Evolutionary conservation across 1,140 invertebrate genomes (phyloP).

Genomic region (Orchestia grillus): DNA sequence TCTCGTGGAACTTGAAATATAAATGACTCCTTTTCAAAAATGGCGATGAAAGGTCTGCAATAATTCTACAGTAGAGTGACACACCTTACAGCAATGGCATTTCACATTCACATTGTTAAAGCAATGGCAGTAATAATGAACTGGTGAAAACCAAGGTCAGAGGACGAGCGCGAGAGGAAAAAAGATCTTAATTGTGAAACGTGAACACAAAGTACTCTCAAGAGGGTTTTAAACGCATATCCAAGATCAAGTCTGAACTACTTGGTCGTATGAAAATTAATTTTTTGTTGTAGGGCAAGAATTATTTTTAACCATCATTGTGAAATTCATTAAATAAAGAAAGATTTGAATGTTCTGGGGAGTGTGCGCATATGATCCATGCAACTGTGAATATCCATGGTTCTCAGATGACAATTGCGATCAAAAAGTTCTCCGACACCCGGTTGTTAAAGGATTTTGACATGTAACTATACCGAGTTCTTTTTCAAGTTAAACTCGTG

Average conservation of each 20-base stretch:
- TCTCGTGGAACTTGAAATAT: slow-evolving; percentile 11
- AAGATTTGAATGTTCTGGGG: background rate
- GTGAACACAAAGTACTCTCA: background rate
- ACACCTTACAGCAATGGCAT: background rate
- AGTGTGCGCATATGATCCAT: background rate
- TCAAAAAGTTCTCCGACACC: too few species aligned
- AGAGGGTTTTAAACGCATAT: background rate
- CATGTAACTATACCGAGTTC: too few species aligned
- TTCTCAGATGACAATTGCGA: too few species aligned
- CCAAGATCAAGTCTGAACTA: background rate
- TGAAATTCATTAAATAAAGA: background rate
- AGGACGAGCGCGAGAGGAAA: background rate
- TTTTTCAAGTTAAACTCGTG: background rate
- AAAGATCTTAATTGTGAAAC: background rate
- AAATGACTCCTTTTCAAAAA: slow-evolving; percentile 9
- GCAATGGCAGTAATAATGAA: background rate
- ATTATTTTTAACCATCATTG: background rate
- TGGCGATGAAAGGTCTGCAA: background rate
- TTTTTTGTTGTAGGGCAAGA: background rate
- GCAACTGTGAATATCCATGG: too few species aligned
- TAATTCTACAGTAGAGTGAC: slow-evolving; percentile 9
- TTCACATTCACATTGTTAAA: background rate
- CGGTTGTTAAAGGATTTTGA: too few species aligned
- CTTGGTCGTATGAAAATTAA: background rate
- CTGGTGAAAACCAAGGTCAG: background rate